These are phyloP conservation scores for Darevskia mixta DNA, from an alignment of 2,797 vertebrate species.

Conservation along the genomic window DNA sequence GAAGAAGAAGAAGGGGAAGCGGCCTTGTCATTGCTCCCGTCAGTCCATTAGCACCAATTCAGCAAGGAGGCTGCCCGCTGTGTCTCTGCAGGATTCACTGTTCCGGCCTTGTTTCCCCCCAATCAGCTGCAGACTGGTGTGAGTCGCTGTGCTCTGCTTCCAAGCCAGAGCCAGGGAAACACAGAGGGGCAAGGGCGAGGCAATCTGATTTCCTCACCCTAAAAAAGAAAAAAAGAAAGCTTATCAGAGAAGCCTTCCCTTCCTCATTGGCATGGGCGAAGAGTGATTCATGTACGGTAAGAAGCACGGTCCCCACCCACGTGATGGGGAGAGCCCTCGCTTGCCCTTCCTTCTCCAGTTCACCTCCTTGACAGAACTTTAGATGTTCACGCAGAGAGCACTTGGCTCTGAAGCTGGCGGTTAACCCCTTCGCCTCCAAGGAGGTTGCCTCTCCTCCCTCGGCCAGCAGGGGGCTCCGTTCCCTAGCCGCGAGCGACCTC, in stretches of 20 bases:
- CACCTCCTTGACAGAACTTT: not conserved
- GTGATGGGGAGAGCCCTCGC: not conserved
- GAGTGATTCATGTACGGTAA: no score
- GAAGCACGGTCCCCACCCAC: not conserved
- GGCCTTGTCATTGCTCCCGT: not conserved
- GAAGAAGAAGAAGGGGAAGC: rapidly evolving
- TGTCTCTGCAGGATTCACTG: not conserved
- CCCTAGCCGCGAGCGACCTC: not conserved
- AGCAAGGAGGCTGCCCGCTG: not conserved
- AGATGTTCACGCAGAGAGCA: not conserved
- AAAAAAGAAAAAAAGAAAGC: not conserved
- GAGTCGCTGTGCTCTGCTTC: not conserved
- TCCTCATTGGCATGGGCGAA: not conserved
- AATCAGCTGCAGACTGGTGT: not conserved
- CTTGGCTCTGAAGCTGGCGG: not conserved
- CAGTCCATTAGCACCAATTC: not conserved
- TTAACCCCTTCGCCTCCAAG: not conserved
- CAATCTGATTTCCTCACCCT: not conserved
- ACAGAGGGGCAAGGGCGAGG: no score
- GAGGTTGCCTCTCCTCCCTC: not conserved
- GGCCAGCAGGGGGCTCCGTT: conserved; percentile 1
- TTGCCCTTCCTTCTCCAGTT: not conserved
- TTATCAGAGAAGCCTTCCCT: not conserved
- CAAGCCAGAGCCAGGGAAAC: not conserved
- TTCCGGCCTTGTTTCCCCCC: not conserved